Conservation (phyloP, 2,888 invertebrate genomes). For the Galerucella calmariensis region DNA sequence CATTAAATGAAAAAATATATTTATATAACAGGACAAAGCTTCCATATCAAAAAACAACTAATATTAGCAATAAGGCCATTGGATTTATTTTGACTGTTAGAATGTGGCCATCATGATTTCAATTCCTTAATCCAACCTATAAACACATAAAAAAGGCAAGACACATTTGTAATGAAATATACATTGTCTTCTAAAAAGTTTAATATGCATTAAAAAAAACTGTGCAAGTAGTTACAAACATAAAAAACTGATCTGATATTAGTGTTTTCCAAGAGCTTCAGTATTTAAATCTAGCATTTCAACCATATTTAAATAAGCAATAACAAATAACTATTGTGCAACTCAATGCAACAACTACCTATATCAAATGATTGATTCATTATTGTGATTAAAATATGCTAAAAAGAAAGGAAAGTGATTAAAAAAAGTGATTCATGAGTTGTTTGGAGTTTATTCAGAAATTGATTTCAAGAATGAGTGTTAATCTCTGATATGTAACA, state of each 20-base stretch:
- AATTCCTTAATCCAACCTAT: not conserved
- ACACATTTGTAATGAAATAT: not conserved
- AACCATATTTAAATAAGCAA: not conserved
- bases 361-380: too few relatives aligned
- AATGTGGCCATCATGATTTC: conserved; percentile 19
- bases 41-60: conserved; percentile 7
- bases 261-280: too few relatives aligned
- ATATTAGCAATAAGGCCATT: conserved; percentile 28
- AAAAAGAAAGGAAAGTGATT: too few relatives aligned
- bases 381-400: too few relatives aligned
- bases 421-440: too few relatives aligned
- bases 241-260: too few relatives aligned
- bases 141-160: not conserved
- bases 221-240: too few relatives aligned
- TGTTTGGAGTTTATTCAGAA: too few relatives aligned
- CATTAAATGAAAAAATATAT: not conserved
- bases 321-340: not conserved
- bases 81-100: conserved; percentile 17
- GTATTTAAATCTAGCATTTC: not conserved
- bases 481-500: too few relatives aligned
- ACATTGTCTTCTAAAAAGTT: not conserved
- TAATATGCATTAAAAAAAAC: too few relatives aligned
- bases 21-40: conserved; percentile 17
- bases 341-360: not conserved
- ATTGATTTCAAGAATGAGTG: too few relatives aligned